A percentile compares a stretch with the other conserved stretches of the same genome.
phyloP scores from a whole-genome alignment of 2,888 invertebrate genomes.

The Lacanobia wlatinum region DNA sequence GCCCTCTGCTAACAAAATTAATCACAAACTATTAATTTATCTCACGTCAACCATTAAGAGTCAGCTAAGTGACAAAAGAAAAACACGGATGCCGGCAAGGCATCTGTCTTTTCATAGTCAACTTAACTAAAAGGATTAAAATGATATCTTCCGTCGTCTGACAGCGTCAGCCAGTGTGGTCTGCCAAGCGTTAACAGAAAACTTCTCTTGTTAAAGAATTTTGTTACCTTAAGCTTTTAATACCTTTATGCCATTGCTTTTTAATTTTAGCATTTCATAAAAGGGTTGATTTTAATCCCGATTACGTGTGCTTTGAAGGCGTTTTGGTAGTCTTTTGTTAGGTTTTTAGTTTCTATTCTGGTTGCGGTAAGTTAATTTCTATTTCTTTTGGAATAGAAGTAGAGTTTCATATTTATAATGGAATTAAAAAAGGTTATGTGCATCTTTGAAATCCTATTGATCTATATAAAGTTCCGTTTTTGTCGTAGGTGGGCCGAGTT shows the following conservation, averaged over 20 bases:
- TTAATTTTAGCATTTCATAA: conserved; percentile 87
- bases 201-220: conserved; percentile 86
- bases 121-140: conserved; percentile 91
- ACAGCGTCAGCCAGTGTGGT: conserved; percentile 89
- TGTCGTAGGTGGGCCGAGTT: background rate
- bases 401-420: conserved; percentile 67
- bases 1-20: conserved; percentile 64
- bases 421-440: conserved; percentile 67
- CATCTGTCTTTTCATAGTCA: conserved; percentile 90
- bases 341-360: conserved; percentile 76
- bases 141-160: conserved; percentile 90
- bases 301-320: conserved; percentile 82
- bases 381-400: conserved; percentile 69
- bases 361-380: conserved; percentile 75
- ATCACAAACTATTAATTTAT: conserved; percentile 75
- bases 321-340: conserved; percentile 79
- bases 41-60: conserved; percentile 77
- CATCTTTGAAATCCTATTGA: conserved; percentile 69
- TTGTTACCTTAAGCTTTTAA: conserved; percentile 90
- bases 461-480: conserved; percentile 10
- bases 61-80: conserved; percentile 84
- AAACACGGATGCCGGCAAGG: conserved; percentile 83
- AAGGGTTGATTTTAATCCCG: conserved; percentile 89
- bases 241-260: conserved; percentile 89
- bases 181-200: conserved; percentile 87